Conservation (phyloP, 2,797 vertebrate genomes). For the Labeo calbasu region DNA sequence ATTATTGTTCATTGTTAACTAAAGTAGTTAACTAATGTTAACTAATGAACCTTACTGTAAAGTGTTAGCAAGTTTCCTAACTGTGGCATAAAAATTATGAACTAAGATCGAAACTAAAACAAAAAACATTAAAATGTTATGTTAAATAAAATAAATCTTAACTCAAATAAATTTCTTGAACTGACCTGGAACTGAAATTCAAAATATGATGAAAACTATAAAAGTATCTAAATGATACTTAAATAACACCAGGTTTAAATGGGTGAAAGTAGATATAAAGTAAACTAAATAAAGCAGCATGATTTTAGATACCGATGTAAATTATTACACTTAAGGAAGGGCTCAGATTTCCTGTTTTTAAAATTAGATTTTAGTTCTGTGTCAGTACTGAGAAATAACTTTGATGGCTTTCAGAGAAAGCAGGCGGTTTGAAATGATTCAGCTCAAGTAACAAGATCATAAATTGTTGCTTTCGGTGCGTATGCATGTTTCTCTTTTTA, state of each 20-base stretch:
- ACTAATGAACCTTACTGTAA: too few relatives aligned
- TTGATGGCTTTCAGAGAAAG: conserved; percentile 2
- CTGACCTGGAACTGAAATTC: too few relatives aligned
- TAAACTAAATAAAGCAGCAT: background rate
- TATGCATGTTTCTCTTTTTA: conserved; percentile 75
- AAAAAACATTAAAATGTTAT: background rate
- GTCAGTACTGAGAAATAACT: background rate
- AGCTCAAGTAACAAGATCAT: conserved; percentile 36
- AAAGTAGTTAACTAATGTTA: too few relatives aligned
- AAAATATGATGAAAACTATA: background rate
- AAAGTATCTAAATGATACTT: background rate
- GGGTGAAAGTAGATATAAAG: background rate
- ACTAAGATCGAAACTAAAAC: background rate
- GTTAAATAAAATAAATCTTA: background rate
- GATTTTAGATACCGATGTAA: background rate
- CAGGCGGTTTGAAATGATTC: conserved; percentile 13
- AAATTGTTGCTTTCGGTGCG: conserved; percentile 68
- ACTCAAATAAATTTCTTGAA: background rate
- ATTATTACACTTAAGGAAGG: background rate
- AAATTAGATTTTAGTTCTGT: background rate
- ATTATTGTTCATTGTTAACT: too few relatives aligned
- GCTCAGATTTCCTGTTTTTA: background rate
- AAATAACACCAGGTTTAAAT: background rate
- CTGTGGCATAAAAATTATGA: background rate
- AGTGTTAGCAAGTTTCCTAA: too few relatives aligned